A percentile compares a stretch with the other conserved stretches of the same genome.
phyloP scores from a whole-genome alignment of 2,797 vertebrate genomes.

The Pangasius djambal region DNA sequence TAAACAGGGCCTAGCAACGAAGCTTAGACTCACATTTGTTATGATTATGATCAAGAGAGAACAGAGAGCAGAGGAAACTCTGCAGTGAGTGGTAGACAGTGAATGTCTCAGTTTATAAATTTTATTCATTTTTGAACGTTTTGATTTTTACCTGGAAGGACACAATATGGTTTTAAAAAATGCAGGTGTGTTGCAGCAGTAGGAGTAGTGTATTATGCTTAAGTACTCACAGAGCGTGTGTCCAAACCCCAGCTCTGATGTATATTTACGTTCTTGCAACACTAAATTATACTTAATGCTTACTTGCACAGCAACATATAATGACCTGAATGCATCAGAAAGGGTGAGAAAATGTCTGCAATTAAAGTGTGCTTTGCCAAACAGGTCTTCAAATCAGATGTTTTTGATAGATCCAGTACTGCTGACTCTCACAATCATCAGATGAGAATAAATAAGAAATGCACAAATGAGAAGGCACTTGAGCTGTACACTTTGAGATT shows the following conservation, averaged over 20 bases:
- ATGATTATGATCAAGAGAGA: slow-evolving; percentile 8
- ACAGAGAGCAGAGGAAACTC: background rate
- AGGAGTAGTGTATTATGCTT: background rate
- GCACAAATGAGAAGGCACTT: background rate
- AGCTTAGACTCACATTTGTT: background rate
- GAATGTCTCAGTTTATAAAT: background rate
- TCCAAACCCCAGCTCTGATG: background rate
- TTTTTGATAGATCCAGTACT: background rate
- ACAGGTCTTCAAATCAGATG: background rate
- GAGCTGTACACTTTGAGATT: background rate
- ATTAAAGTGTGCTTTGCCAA: background rate
- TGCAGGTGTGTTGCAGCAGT: background rate
- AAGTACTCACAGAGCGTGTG: background rate
- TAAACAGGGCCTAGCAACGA: background rate
- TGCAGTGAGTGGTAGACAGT: background rate
- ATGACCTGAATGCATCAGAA: background rate
- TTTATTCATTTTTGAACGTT: background rate
- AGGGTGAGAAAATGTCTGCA: background rate
- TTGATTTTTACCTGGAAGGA: background rate
- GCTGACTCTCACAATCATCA: background rate
- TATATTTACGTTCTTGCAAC: background rate
- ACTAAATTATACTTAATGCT: background rate
- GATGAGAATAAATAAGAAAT: background rate
- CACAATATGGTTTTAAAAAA: background rate
- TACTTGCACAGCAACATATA: background rate